Percentiles rank a stretch among this genome's conserved stretches.
phyloP scores from a whole-genome alignment of 2,113 vertebrate genomes.

The Monarcha castaneiventris region DNA sequence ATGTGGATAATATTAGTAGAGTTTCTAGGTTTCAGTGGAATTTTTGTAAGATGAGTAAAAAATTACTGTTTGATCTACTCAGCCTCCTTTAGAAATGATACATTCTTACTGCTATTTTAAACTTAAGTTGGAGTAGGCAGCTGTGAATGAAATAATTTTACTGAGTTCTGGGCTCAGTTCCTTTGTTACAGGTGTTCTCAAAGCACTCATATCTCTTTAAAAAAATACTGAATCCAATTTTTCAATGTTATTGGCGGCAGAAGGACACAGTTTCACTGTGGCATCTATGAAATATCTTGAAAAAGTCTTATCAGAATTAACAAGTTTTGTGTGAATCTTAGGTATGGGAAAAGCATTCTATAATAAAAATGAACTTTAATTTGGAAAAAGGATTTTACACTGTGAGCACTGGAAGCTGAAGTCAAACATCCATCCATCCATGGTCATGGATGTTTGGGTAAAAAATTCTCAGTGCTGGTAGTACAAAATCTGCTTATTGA shows the following conservation, averaged over 20 bases:
- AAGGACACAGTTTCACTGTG: not conserved
- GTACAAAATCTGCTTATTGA: not conserved
- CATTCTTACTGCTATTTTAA: not conserved
- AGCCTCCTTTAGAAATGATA: not conserved
- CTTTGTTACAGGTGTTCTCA: not conserved
- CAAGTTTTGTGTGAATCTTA: not conserved
- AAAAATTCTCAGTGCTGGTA: not conserved
- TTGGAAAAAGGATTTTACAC: not conserved
- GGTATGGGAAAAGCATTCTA: not conserved
- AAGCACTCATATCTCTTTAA: not conserved
- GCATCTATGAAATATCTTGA: not conserved
- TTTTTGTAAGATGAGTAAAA: not conserved
- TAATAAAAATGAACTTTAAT: not conserved
- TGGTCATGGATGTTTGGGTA: not conserved
- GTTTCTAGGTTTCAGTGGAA: not conserved
- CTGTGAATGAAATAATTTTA: not conserved
- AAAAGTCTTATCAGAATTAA: not conserved
- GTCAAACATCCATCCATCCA: not conserved
- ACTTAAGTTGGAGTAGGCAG: not conserved
- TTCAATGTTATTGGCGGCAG: not conserved
- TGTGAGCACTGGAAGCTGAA: not conserved
- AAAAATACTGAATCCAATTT: not conserved
- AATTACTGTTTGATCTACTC: not conserved
- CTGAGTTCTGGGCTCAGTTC: not conserved
- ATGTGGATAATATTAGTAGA: not conserved